A percentile compares a stretch with the other conserved stretches of the same genome.
Conservation (phyloP, 2,888 invertebrate species). For the Ophion costatus region DNA sequence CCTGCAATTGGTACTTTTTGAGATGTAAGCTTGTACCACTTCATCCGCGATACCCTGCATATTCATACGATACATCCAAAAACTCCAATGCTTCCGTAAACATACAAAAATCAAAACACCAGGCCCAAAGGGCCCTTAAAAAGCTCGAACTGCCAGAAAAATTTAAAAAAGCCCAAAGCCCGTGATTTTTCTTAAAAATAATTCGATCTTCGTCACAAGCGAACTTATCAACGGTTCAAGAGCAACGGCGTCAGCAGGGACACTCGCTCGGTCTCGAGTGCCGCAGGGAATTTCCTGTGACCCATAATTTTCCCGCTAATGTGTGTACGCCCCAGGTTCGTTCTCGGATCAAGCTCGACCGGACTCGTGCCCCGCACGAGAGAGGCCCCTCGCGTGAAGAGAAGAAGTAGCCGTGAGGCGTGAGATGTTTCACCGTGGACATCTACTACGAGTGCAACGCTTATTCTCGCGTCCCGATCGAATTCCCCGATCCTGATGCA, state of each 20-base stretch:
- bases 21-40: too few species aligned
- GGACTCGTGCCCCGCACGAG: constrained; percentile 40
- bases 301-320: constrained; percentile 55
- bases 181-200: too few species aligned
- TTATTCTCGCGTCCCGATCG: constrained; percentile 66
- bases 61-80: too few species aligned
- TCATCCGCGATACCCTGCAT: too few species aligned
- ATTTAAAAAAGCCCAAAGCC: too few species aligned
- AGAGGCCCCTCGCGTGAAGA: constrained; percentile 64
- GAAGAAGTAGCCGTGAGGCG: constrained; percentile 64
- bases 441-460: constrained; percentile 47
- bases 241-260: not conserved
- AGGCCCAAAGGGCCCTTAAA: too few species aligned
- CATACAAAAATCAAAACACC: too few species aligned
- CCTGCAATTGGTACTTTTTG: too few species aligned
- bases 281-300: constrained; percentile 36
- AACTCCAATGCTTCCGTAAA: too few species aligned
- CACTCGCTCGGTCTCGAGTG: not conserved
- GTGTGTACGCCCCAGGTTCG: constrained; percentile 19
- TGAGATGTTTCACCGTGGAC: constrained; percentile 56
- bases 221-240: too few species aligned
- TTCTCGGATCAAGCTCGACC: constrained; percentile 24
- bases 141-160: too few species aligned
- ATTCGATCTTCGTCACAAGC: too few species aligned
- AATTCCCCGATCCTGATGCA: constrained; percentile 68